Conservation (phyloP, 2,888 invertebrate species). For the Trichopoda pennipes region DNA sequence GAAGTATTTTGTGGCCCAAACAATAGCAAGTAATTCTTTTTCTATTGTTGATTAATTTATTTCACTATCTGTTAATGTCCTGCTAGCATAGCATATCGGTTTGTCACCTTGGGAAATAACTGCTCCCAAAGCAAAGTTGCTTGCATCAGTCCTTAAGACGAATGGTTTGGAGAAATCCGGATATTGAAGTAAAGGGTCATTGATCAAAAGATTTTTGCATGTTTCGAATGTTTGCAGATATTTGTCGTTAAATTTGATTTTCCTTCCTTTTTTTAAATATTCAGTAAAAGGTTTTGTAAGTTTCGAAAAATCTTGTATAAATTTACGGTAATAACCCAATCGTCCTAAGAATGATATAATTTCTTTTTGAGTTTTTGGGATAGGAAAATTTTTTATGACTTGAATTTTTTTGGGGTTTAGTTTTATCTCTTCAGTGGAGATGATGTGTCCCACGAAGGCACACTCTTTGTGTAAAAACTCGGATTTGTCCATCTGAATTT, state of each 20-base stretch:
- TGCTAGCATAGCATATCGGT: conserved; percentile 72
- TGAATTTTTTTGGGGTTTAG: conserved; percentile 33
- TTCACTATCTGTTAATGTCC: conserved; percentile 69
- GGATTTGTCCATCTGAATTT: conserved; percentile 41
- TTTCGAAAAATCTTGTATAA: conserved; percentile 27
- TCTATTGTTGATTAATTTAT: conserved; percentile 70
- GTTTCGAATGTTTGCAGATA: conserved; percentile 7
- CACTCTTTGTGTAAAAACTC: conserved; percentile 40
- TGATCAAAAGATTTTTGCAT: background rate
- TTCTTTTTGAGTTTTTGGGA: conserved; percentile 23
- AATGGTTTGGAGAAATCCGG: conserved; percentile 57
- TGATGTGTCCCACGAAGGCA: conserved; percentile 32
- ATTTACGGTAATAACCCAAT: conserved; percentile 22
- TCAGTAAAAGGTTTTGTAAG: conserved; percentile 40
- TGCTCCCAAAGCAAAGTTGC: conserved; percentile 69
- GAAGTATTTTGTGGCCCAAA: conserved; percentile 19
- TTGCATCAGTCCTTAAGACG: background rate
- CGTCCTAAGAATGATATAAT: conserved; percentile 29
- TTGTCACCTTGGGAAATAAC: conserved; percentile 73
- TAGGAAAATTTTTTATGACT: conserved; percentile 36
- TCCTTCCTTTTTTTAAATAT: conserved; percentile 15
- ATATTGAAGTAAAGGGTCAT: conserved; percentile 54
- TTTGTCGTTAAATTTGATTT: conserved; percentile 55
- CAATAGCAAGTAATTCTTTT: conserved; percentile 34
- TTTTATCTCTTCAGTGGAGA: conserved; percentile 38